These are phyloP conservation scores for Cyprichromis sp. DNA, from an alignment of 2,113 vertebrate species.

Conservation along the genomic window DNA sequence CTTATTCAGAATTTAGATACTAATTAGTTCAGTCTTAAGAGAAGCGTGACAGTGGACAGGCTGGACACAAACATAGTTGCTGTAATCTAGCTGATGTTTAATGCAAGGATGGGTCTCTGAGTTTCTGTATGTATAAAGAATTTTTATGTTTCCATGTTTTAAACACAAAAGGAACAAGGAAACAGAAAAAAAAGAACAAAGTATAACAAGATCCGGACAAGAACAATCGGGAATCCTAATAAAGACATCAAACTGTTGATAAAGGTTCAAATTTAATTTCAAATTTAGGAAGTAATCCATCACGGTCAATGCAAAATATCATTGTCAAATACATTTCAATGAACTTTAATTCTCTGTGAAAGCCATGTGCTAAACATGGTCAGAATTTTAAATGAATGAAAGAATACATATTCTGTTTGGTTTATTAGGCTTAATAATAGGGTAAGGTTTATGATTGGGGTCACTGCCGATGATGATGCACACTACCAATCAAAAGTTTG, in stretches of 20 bases:
- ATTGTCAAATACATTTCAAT: neutral
- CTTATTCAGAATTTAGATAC: neutral
- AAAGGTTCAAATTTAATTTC: neutral
- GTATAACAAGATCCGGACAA: neutral
- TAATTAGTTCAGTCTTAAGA: neutral
- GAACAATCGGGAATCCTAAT: accelerated
- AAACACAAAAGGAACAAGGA: neutral
- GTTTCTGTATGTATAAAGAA: neutral
- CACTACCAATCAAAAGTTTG: neutral
- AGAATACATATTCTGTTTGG: neutral
- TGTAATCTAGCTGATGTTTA: neutral
- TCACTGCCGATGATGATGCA: neutral
- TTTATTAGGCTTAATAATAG: neutral
- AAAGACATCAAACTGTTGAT: neutral
- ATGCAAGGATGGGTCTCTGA: neutral
- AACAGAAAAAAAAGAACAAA: neutral
- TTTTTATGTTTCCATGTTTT: neutral
- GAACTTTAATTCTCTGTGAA: neutral
- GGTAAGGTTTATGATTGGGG: neutral
- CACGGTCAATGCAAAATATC: neutral
- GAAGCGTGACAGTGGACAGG: neutral
- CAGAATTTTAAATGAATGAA: neutral
- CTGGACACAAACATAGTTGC: neutral
- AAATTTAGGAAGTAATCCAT: neutral
- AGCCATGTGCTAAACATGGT: neutral